phyloP scores from a whole-genome alignment of 2,797 vertebrate species.

The Loriculus beryllinus region DNA sequence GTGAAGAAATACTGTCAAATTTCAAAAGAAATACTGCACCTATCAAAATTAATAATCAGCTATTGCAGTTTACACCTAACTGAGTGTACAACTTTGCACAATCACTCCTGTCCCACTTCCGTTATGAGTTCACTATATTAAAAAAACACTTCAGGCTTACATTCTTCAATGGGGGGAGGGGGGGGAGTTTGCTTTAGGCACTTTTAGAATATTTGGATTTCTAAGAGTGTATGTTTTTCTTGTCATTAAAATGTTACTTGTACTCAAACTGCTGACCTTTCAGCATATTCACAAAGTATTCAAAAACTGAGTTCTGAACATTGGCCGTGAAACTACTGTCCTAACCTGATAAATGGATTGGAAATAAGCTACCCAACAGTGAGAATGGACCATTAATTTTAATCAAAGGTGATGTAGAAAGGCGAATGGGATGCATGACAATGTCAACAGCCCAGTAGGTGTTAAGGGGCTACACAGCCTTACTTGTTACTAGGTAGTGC shows the following conservation, averaged over 20 bases:
- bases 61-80: background rate
- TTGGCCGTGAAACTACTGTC: slow-evolving; percentile 82
- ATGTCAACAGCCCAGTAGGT: slow-evolving; percentile 90
- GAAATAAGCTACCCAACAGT: slow-evolving; percentile 91
- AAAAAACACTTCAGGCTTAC: background rate
- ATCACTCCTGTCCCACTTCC: background rate
- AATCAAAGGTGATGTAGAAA: slow-evolving; percentile 96
- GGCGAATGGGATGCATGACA: slow-evolving; percentile 87
- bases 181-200: background rate
- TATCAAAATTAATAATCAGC: background rate
- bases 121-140: background rate
- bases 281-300: slow-evolving; percentile 79
- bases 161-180: background rate
- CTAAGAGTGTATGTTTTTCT: slow-evolving; percentile 71
- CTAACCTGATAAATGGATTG: slow-evolving; percentile 93
- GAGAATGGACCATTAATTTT: slow-evolving; percentile 96
- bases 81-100: background rate
- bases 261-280: slow-evolving; percentile 85
- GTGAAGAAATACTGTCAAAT: background rate
- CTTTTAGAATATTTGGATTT: slow-evolving; percentile 18
- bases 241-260: slow-evolving; percentile 85
- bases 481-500: slow-evolving; percentile 82
- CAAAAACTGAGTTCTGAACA: slow-evolving; percentile 84
- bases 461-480: slow-evolving; percentile 81
- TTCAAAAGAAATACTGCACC: background rate